Conservation (phyloP, 2,113 vertebrate species). For the Phyllostomus hastatus region DNA sequence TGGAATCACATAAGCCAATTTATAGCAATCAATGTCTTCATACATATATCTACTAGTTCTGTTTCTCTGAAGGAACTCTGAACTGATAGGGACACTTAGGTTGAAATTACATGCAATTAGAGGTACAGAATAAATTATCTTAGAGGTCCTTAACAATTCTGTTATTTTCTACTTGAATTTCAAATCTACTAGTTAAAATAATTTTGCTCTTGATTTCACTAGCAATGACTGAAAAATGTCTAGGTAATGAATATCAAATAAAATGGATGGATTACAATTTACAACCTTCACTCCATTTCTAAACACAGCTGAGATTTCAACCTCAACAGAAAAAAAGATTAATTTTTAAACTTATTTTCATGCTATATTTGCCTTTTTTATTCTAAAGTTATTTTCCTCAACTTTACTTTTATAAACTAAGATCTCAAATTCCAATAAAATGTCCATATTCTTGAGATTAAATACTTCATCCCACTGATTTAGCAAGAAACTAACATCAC, state of each 20-base stretch:
- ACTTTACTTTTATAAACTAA: neutral
- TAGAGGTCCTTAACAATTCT: neutral
- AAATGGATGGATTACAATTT: neutral
- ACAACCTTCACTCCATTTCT: conserved; percentile 5
- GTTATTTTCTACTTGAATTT: conserved; percentile 29
- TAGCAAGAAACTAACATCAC: conserved; percentile 49
- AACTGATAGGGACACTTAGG: neutral
- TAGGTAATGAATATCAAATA: neutral
- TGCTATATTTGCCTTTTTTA: neutral
- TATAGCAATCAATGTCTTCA: neutral
- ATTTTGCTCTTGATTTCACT: conserved; percentile 18
- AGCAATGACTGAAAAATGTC: neutral
- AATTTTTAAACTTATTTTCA: conserved; percentile 11
- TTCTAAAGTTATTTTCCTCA: conserved; percentile 21
- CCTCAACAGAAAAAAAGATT: neutral
- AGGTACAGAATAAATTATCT: neutral
- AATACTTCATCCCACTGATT: neutral
- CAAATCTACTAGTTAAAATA: conserved; percentile 15
- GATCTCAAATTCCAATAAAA: conserved; percentile 39
- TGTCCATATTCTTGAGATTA: conserved; percentile 19
- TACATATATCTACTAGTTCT: neutral
- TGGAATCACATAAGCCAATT: neutral
- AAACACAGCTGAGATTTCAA: conserved; percentile 20
- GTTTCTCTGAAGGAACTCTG: neutral
- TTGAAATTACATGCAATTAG: neutral